Base-by-base conservation (phyloP, 2,113 vertebrate species). In the Bubo scandiacus region DNA sequence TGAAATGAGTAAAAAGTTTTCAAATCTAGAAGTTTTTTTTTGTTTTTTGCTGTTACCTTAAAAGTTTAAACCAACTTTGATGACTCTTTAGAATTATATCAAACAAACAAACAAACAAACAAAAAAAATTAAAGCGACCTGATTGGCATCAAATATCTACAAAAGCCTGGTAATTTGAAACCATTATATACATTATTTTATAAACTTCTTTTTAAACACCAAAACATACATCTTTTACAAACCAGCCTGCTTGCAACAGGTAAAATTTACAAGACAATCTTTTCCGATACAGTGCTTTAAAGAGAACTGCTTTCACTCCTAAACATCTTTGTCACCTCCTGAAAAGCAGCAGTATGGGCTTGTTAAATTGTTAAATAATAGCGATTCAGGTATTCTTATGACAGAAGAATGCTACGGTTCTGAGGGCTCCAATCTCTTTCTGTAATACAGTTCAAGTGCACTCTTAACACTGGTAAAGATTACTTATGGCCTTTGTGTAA, bases 131-230 rank as follows among this genome's bases (percentile, higher is more conserved):
- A 98, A 97, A 98, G 98, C 97, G 83, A 98, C 98, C 92, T 98
- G 98, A 98, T 97, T 98, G 98, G 97, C 98, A 97, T 98, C 98
- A 97, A 98, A 97, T 99, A 99, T 99, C 98, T 99, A 99, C 98
- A 99, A 99, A 99, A 98, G 98, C 98, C 97, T 97, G 97, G 97
- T 96, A 97, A 98, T 97, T 98, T 97, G 97, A 98, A 99, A 98
- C 97, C 98, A 97, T 96, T 99, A 99, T 99, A 96, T 99, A 99
- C 99, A 99, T 97, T 97, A 97, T 96, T 98, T 98, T 99, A 99
- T 99, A 99, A 98, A 98, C 93, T 98, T 98, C 86, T 98, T 98
- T 94, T 98, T 96, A 92, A 98, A 98, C 97, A 98, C 97, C 96
- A 97, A 99, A 99, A 99, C 98, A 98, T 98, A 99, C 98, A 99